Base-by-base conservation (phyloP, 2,797 vertebrate genomes). In the Macrochelys suwanniensis region DNA sequence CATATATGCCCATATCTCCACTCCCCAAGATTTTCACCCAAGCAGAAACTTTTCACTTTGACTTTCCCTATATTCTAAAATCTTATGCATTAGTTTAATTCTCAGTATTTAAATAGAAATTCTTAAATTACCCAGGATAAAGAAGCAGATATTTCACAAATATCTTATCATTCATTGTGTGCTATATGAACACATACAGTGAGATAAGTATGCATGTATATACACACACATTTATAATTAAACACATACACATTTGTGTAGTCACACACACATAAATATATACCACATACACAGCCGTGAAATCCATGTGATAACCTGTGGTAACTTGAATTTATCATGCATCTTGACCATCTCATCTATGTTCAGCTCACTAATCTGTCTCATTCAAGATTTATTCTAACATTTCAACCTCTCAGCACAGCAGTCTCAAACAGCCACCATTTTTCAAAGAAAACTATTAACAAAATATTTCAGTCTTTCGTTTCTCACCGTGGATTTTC, bases 161-260 rank as follows among this genome's bases (percentile, higher is more conserved):
- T 3, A 7, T 15, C 42, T 61, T 56, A 49, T 1, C 0, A 50
- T 23, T 1, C 0, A 50, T 23, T 33, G 7, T 23, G 11, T 37
- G 71, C 37, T 89, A 11, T 57, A 76, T 28, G 42, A 26, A 61
- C 56, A 11, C 47, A 82, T 47, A 53, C 82, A 15, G 65, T 0
- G 1, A 77, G 76, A 88, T 1, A 6, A 33, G 23, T 51, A 68
- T 84, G 45, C 50, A 68, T 26, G 13, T 28, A 42, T 51, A 47
- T 9, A 33, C 56, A 53, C 19, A 59, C 53, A 21, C 25, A 15
- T 51, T 26, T 42, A 37, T 11, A 71, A 4, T 68, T n/a, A n/a
- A n/a, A 47, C 13, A 33, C 61, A 51, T 13, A 65, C 47, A 19
- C 23, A 17, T 56, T 21, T 42, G 45, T 74, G 45, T 25, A 12